Percentiles rank a stretch among this genome's conserved stretches.
Conservation (phyloP, 2,113 vertebrate genomes). For the Noctilio leporinus region DNA sequence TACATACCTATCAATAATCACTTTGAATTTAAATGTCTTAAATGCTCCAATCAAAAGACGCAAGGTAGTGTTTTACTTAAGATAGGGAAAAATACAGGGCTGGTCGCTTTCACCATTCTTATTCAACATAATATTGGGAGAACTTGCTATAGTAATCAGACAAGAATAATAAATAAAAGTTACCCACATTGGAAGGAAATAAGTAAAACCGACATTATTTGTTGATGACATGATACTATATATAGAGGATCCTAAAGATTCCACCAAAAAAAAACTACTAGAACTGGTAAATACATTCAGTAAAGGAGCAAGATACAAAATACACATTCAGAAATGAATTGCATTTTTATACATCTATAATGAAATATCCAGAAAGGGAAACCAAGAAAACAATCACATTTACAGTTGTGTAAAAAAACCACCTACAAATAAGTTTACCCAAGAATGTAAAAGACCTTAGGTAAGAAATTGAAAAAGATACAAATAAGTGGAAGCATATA, state of each 20-base stretch:
- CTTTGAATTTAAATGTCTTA: background rate
- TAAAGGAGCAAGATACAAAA: no score
- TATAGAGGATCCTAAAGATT: background rate
- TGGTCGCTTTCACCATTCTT: background rate
- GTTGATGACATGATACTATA: background rate
- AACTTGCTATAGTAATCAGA: background rate
- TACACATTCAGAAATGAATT: no score
- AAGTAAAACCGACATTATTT: background rate
- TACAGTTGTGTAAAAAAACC: no score
- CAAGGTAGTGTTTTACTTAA: background rate
- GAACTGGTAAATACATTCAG: no score
- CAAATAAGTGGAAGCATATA: no score
- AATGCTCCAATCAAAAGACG: background rate
- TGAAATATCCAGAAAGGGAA: no score
- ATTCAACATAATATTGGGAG: background rate
- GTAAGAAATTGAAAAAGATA: no score
- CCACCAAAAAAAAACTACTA: background rate
- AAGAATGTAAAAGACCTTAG: no score
- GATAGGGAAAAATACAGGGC: background rate
- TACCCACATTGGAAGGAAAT: background rate
- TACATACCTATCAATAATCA: background rate
- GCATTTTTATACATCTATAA: no score
- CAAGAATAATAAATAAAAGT: background rate
- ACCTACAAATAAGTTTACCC: no score
- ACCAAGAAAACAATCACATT: no score